Conservation (phyloP, 2,888 invertebrate species). For the Eubasilissa splendida region DNA sequence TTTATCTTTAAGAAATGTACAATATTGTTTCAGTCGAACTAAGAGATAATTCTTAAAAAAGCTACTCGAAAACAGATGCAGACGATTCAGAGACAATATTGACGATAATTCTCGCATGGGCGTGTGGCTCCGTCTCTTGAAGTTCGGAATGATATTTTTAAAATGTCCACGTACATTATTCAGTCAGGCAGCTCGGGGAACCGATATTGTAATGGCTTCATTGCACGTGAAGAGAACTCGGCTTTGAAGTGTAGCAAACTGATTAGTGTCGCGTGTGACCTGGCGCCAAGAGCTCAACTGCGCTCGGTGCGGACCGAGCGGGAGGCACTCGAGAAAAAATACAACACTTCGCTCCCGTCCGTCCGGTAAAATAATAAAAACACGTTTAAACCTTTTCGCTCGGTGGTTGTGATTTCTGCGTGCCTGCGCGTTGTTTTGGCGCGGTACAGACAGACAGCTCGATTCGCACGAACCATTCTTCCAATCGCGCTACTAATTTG, state of each 20-base stretch:
- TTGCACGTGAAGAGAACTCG: slow-evolving; percentile 23
- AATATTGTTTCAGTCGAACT: too few relatives aligned
- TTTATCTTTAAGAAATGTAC: too few relatives aligned
- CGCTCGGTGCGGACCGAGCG: not conserved
- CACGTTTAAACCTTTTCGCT: not conserved
- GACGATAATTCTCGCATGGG: too few relatives aligned
- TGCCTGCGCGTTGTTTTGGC: not conserved
- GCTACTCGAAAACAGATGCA: too few relatives aligned
- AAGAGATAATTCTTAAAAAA: too few relatives aligned
- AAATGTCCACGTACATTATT: slow-evolving; percentile 1
- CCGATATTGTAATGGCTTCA: slow-evolving; percentile 33
- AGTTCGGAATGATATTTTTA: slow-evolving; percentile 10
- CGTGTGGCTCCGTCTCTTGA: not conserved
- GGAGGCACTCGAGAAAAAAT: slow-evolving; percentile 1
- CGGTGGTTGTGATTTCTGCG: not conserved
- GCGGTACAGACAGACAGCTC: slow-evolving; percentile 22
- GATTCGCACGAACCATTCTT: slow-evolving; percentile 21
- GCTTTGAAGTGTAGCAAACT: slow-evolving; percentile 28
- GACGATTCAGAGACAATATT: not conserved
- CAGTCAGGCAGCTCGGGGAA: slow-evolving; percentile 11
- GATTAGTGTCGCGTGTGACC: slow-evolving; percentile 44
- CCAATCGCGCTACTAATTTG: slow-evolving; percentile 20
- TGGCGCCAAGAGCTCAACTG: slow-evolving; percentile 34
- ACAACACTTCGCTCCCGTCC: not conserved
- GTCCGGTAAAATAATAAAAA: not conserved